Base-by-base conservation (phyloP, 2,113 vertebrate genomes). In the Halichoerus grypus region DNA sequence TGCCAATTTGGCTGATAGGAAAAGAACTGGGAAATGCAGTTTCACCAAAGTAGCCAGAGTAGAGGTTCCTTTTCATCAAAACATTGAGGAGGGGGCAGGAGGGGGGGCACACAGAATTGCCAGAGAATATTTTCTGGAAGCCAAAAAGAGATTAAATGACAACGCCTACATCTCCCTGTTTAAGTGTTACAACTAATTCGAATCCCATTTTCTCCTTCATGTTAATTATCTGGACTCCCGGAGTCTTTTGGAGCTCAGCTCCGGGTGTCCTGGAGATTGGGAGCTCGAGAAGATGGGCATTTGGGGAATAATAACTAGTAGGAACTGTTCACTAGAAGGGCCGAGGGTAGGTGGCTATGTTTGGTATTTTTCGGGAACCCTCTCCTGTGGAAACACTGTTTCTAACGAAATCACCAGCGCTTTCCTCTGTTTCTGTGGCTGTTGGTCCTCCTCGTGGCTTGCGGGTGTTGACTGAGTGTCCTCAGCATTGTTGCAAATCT, bases 161-260 rank as follows among this genome's bases (percentile, higher is more conserved):
- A 53, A 88, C 91, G 96, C 83, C 93, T 72, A 88, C 95, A 81
- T 92, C 84, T 15, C 72, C 49, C 63, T 18, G 86, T 91, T 95
- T 83, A 96, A 97, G 83, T 96, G 97, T 97, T 95, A 91, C 89
- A 93, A 97, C 97, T 98, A 92, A 97, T 97, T 97, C 96, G 97
- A 97, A 97, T 98, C 97, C 96, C 92, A 98, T 98, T 98, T 98
- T 97, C 97, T 97, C 95, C 97, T 97, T 95, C 95, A 79, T 91
- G 98, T 97, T 98, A 98, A 98, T 98, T 98, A 95, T 95, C 95
- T 90, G 94, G 95, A 93, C 96, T 97, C 94, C 94, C 88, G 79
- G 59, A 85, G 89, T 97, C 96, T 88, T 91, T 94, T 85, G 96
- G 97, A 90, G 88, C 89, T 88, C 81, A 94, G 91, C 96, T 98